Conservation (phyloP, 2,113 vertebrate species). For the Oostethus manadensis region DNA sequence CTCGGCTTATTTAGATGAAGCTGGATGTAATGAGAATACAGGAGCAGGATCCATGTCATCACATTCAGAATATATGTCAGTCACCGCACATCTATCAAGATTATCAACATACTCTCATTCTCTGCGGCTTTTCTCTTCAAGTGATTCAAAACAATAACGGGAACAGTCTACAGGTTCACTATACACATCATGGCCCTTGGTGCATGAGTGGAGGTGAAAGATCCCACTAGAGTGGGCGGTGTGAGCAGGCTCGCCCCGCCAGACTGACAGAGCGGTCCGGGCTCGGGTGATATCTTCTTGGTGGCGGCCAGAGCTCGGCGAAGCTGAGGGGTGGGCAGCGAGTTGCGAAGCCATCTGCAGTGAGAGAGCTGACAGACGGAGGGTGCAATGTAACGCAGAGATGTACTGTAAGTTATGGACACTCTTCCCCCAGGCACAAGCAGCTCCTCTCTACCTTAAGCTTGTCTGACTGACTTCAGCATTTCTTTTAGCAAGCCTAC, state of each 20-base stretch:
- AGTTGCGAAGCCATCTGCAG: conserved; percentile 71
- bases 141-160: conserved; percentile 15
- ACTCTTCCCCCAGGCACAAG: conserved; percentile 31
- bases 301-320: conserved; percentile 22
- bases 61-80: conserved; percentile 16
- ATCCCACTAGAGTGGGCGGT: conserved; percentile 54
- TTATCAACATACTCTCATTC: conserved; percentile 4
- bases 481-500: conserved; percentile 50
- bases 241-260: conserved; percentile 54
- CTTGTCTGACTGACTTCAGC: conserved; percentile 30
- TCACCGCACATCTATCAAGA: conserved; percentile 4
- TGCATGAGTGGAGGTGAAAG: conserved; percentile 47
- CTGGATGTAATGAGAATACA: conserved; percentile 10
- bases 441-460: conserved; percentile 40
- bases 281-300: conserved; percentile 45
- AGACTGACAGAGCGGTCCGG: conserved; percentile 53
- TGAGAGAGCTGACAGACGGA: conserved; percentile 65
- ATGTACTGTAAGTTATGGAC: conserved; percentile 41
- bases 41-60: conserved; percentile 16
- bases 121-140: conserved; percentile 26
- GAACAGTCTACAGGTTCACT: conserved; percentile 19
- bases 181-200: conserved; percentile 31
- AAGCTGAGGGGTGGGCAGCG: conserved; percentile 52
- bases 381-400: conserved; percentile 47
- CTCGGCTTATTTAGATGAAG: conserved; percentile 19